These are phyloP conservation scores for Barbus barbus DNA, from an alignment of 2,113 vertebrate genomes.

Conservation along the genomic window DNA sequence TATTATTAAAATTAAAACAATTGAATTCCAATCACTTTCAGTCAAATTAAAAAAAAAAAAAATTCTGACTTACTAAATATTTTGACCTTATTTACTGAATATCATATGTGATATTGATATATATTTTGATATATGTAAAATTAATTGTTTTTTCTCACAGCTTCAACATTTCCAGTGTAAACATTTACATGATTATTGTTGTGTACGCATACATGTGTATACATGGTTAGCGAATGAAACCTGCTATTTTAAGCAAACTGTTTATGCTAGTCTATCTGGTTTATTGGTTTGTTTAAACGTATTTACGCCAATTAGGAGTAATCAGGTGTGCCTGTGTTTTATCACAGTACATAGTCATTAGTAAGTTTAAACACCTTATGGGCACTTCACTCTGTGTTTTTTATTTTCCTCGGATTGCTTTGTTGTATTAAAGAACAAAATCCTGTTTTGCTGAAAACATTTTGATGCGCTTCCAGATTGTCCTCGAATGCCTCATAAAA, in stretches of 20 bases:
- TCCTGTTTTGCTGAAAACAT: background rate
- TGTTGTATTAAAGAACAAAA: constrained; percentile 15
- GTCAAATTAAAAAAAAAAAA: too few species aligned
- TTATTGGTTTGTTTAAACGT: background rate
- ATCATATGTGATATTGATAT: too few species aligned
- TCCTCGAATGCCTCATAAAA: constrained; percentile 80
- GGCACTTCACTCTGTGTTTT: background rate
- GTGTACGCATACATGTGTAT: too few species aligned
- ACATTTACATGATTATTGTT: too few species aligned
- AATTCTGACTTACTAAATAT: too few species aligned
- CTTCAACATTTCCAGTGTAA: too few species aligned
- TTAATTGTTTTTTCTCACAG: too few species aligned
- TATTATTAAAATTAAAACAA: too few species aligned
- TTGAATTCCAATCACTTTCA: too few species aligned
- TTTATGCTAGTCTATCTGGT: background rate
- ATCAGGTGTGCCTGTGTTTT: constrained; percentile 7
- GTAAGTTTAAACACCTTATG: constrained; percentile 8
- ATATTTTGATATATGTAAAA: too few species aligned
- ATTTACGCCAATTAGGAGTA: constrained; percentile 16
- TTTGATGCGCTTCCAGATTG: constrained; percentile 40
- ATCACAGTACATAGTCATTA: constrained; percentile 16
- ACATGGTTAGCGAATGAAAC: background rate
- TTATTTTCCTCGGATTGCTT: background rate
- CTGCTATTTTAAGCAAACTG: background rate
- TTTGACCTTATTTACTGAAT: too few species aligned